Evolutionary conservation across 2,113 vertebrate genomes (phyloP), one percentile per base, ranked within the genome.

Genomic region (Neomonachus schauinslandi): DNA sequence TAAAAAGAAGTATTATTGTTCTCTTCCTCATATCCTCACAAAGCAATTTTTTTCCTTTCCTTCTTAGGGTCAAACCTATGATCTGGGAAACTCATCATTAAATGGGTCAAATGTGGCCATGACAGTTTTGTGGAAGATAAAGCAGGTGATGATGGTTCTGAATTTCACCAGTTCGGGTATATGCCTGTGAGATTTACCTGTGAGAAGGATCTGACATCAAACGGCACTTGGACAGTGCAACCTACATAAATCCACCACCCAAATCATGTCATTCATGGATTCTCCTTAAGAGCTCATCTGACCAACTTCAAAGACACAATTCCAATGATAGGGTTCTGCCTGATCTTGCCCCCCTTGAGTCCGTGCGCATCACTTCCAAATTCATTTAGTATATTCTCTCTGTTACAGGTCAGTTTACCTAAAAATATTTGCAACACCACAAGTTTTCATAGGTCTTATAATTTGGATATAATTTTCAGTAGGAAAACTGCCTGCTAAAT

Each of bases 391-490:
- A 96, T 92, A 42, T 9, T 97, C 61, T 72, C 97, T 96, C 71
- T 53, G 31, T 57, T 76, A 65, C 5, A 87, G 76, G 57, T 61
- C 87, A 91, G 55, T 65, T 97, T 95, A 89, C 69, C 89, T 94
- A 97, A 96, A 96, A 98, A 94, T 0, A 63, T 39, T 36, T 97
- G 74, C 77, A 87, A 97, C 91, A 80, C 57, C 67, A 96, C 96
- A 65, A 76, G 91, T 46, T 96, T 98, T 98, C 89, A 95, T 94
- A 69, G 55, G 80, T 97, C 97, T 98, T 96, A 97, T 76, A 91
- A 96, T 91, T 92, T 98, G 94, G 96, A 71, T 83, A 92, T 97
- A 97, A 80, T 97, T 98, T 98, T 97, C 65, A 97, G 97, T 96
- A 97, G 3, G 72, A 97, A 98, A 94, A 98, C 88, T 65, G 96